Base-by-base conservation (phyloP, 1,140 invertebrate genomes). In the Lanistes nyassanus region DNA sequence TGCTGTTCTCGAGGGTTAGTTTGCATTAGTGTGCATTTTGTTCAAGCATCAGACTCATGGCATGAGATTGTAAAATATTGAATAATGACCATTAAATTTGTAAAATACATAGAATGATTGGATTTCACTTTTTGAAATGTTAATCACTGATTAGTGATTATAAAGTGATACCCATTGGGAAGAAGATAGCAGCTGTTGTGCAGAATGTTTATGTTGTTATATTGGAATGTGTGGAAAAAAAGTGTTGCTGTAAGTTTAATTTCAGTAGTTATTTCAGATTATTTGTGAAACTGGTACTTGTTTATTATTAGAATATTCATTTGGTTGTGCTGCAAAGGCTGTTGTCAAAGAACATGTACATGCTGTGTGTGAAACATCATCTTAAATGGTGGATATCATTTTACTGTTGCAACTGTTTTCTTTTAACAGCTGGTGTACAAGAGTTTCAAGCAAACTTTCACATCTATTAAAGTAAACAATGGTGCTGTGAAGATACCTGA, bases 401-500 rank as follows among this genome's bases (percentile, higher is more conserved):
- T n/a, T n/a, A n/a, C n/a, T n/a, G n/a, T n/a, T n/a, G n/a, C n/a
- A n/a, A n/a, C n/a, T n/a, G n/a, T n/a, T n/a, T n/a, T n/a, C n/a
- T n/a, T 77, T 76, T 82, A 76, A 47, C 76, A 93, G 82, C 85
- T 97, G 56, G 84, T 94, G 29, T 92, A 93, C 87, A 92, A 92
- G 29, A 93, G 93, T 84, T 93, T 91, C 83, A 91, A 94, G 64
- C 89, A 92, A 65, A 96, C 95, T 26, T 93, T 95, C 79, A 97
- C 95, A 34, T 97, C 96, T 62, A 93, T 95, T 79, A 94, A 94
- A 85, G 94, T 95, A 89, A 97, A 97, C 90, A 88, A 92, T 80
- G 94, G 93, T 47, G 91, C 93, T 29, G 93, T 93, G 85, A 81
- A 53, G n/a, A 69, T 91, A 56, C 89, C 88, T 91, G 81, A 91